Evolutionary conservation across 2,797 vertebrate species (phyloP).

Genomic region (Hapalemur alaotrensis): DNA sequence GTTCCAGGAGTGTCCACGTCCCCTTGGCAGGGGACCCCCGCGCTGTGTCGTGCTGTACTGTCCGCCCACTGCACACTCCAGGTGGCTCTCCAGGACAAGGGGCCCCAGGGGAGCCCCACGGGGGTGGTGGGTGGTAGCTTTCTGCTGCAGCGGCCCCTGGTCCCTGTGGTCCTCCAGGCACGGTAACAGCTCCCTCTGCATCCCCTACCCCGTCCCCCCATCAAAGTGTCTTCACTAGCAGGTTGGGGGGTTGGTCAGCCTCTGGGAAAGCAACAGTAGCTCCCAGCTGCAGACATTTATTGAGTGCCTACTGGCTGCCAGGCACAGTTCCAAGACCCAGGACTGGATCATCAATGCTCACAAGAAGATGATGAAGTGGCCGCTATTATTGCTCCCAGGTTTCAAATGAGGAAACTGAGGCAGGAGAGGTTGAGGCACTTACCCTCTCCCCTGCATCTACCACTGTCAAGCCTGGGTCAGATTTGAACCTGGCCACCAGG

Average conservation of each 20-base stretch:
- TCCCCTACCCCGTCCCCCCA: no score
- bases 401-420: neutral
- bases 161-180: neutral
- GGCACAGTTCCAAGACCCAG: neutral
- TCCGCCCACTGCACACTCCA: neutral
- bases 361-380: neutral
- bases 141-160: rapidly evolving
- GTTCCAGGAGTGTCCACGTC: neutral
- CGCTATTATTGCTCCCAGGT: neutral
- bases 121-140: neutral
- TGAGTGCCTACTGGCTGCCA: neutral
- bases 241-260: neutral
- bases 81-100: neutral
- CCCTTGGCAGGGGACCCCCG: neutral
- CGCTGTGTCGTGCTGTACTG: rapidly evolving
- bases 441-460: neutral
- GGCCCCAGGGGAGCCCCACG: neutral
- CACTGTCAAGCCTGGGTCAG: neutral
- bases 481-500: neutral
- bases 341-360: neutral
- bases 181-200: neutral
- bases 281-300: neutral
- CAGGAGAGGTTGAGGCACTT: neutral
- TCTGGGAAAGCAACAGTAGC: neutral
- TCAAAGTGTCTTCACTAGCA: neutral